phyloP scores from a whole-genome alignment of 1,140 invertebrate genomes.

The Apis dorsata region DNA sequence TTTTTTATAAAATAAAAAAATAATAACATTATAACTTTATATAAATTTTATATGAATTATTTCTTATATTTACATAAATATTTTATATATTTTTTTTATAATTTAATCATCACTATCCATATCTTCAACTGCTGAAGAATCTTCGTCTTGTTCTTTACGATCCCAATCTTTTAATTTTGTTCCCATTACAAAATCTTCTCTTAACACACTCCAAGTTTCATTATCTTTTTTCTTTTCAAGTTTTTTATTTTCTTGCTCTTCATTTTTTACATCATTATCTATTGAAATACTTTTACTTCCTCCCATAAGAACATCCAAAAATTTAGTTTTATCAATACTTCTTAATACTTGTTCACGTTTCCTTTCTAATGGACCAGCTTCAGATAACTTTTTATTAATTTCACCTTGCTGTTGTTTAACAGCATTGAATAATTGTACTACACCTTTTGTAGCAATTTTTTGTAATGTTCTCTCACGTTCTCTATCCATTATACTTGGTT shows the following conservation, averaged over 20 bases:
- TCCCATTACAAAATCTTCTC: constrained; percentile 93
- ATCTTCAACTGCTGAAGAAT: constrained; percentile 69
- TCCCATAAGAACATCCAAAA: constrained; percentile 91
- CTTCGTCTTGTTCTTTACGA: constrained; percentile 82
- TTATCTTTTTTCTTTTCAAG: constrained; percentile 57
- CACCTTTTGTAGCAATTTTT: constrained; percentile 92
- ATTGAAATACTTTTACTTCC: constrained; percentile 80
- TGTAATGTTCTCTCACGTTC: constrained; percentile 87
- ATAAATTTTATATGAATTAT: background rate
- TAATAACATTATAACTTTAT: background rate
- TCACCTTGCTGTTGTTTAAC: constrained; percentile 91
- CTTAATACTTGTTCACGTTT: constrained; percentile 92
- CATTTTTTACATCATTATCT: constrained; percentile 53
- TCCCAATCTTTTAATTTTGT: constrained; percentile 96
- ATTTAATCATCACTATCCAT: constrained; percentile 65
- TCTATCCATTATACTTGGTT: constrained; percentile 87
- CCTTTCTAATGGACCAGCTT: constrained; percentile 88
- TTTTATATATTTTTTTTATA: background rate
- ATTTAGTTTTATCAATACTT: constrained; percentile 89
- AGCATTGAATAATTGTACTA: constrained; percentile 95
- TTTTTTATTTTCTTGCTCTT: constrained; percentile 29
- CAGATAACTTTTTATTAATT: constrained; percentile 86
- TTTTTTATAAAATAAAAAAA: background rate
- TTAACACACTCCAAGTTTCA: constrained; percentile 82
- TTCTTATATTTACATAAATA: background rate